Conservation (phyloP, 1,140 invertebrate species). For the Doryteuthis pealeii region DNA sequence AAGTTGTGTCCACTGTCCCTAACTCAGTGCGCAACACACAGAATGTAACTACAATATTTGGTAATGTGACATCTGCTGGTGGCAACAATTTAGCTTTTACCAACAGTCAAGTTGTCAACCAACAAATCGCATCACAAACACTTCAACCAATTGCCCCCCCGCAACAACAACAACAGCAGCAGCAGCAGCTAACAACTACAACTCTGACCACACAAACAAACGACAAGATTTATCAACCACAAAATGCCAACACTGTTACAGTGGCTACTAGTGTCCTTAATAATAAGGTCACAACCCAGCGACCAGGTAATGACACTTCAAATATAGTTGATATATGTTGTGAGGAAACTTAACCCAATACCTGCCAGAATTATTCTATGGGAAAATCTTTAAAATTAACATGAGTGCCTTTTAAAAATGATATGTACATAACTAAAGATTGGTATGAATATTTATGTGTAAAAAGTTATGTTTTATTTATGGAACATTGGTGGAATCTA, state of each 20-base stretch:
- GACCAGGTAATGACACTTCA: too few species aligned
- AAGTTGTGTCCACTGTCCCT: conserved; percentile 23
- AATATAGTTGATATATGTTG: too few species aligned
- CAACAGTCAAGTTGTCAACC: conserved; percentile 16
- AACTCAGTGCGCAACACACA: conserved; percentile 19
- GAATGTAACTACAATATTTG: conserved; percentile 32
- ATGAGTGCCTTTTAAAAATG: too few species aligned
- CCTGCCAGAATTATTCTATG: too few species aligned
- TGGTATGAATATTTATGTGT: too few species aligned
- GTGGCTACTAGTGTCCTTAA: too few species aligned
- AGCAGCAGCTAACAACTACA: conserved; percentile 28
- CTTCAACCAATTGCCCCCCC: conserved; percentile 13
- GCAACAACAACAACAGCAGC: conserved; percentile 25
- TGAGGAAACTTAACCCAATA: too few species aligned
- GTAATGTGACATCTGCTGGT: not conserved
- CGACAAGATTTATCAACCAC: not conserved
- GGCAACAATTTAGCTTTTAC: not conserved
- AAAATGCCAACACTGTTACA: not conserved
- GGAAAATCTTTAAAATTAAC: too few species aligned
- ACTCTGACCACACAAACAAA: conserved; percentile 24
- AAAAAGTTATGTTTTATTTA: too few species aligned
- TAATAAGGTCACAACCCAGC: too few species aligned
- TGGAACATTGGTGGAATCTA: too few species aligned
- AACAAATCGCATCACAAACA: conserved; percentile 15
- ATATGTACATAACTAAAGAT: too few species aligned